phyloP scores from a whole-genome alignment of 1,140 invertebrate genomes.

The Cylas formicarius region DNA sequence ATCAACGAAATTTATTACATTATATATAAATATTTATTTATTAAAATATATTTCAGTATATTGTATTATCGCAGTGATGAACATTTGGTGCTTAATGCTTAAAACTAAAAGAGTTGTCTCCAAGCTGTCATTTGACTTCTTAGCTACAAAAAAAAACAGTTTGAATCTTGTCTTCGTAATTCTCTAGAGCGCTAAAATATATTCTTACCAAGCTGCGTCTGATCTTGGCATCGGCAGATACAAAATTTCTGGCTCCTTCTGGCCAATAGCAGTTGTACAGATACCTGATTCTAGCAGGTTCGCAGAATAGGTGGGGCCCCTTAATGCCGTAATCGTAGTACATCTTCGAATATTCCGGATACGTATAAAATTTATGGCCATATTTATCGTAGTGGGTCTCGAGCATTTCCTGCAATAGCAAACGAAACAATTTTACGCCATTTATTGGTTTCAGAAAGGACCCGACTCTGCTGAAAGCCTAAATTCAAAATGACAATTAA shows the following conservation, averaged over 20 bases:
- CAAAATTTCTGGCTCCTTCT: conserved; percentile 20
- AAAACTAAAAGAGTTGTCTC: too few species aligned
- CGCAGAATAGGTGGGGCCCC: conserved; percentile 18
- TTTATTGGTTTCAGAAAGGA: too few species aligned
- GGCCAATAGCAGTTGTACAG: conserved; percentile 21
- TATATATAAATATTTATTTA: too few species aligned
- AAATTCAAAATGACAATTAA: too few species aligned
- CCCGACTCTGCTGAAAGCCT: too few species aligned
- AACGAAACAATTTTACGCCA: too few species aligned
- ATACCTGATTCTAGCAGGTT: conserved; percentile 17
- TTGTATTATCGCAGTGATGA: too few species aligned
- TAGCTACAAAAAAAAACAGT: conserved; percentile 12
- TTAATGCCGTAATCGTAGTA: conserved; percentile 17
- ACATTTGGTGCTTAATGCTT: too few species aligned
- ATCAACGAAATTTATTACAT: too few species aligned
- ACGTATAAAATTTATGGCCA: conserved; percentile 20
- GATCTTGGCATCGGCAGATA: conserved; percentile 16
- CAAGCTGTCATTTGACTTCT: conserved; percentile 11
- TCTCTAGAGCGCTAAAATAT: not conserved
- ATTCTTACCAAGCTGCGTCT: conserved; percentile 13
- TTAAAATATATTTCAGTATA: too few species aligned
- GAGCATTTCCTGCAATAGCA: conserved; percentile 19
- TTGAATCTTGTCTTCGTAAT: not conserved
- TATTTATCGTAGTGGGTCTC: conserved; percentile 20
- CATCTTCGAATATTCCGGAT: conserved; percentile 12